These are phyloP conservation scores for Octodon degus DNA, from an alignment of 2,113 vertebrate genomes.

Conservation along the genomic window DNA sequence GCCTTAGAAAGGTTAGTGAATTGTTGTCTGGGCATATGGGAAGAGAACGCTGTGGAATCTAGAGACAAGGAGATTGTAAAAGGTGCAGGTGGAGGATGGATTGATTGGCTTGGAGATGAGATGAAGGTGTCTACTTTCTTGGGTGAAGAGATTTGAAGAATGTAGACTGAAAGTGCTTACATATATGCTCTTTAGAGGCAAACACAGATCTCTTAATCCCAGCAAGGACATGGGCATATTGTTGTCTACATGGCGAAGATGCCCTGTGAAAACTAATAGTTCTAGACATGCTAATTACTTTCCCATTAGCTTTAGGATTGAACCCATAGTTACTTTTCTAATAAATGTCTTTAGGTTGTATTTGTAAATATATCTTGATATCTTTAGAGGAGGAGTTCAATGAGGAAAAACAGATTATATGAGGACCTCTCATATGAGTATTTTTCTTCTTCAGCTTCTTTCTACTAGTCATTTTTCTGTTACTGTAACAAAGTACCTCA, in stretches of 20 bases:
- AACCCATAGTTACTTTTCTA: neutral
- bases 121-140: neutral
- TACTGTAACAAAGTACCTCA: neutral
- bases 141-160: neutral
- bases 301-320: neutral
- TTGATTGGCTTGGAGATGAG: neutral
- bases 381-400: neutral
- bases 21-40: neutral
- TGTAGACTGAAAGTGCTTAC: neutral
- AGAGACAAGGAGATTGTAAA: neutral
- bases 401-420: neutral
- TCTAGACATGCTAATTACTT: neutral
- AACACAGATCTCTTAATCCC: neutral
- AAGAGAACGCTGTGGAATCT: neutral
- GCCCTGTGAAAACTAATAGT: neutral
- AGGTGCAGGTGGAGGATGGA: too few relatives aligned
- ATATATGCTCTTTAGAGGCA: neutral
- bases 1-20: neutral
- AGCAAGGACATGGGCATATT: neutral
- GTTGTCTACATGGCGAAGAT: neutral
- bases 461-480: neutral
- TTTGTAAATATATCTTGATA: neutral
- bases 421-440: neutral
- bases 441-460: conserved; percentile 5
- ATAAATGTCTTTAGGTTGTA: neutral